Conservation (phyloP, 2,113 vertebrate species). For the Asarcornis scutulata region DNA sequence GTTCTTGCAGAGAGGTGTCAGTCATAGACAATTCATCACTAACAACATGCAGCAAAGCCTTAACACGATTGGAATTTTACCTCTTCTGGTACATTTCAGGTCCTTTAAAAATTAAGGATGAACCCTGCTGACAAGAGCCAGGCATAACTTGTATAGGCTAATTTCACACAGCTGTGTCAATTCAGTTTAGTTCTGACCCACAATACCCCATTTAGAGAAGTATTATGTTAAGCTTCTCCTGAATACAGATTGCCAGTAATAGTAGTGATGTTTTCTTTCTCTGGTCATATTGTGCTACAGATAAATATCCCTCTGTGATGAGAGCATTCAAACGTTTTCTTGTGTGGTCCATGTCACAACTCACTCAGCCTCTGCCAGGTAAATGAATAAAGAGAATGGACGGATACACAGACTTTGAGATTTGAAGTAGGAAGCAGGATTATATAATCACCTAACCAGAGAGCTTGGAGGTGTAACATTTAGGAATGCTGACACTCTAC, state of each 20-base stretch:
- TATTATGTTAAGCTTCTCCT: conserved; percentile 6
- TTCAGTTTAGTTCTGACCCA: neutral
- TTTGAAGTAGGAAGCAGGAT: neutral
- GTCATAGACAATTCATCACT: neutral
- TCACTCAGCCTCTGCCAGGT: neutral
- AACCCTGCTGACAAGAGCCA: neutral
- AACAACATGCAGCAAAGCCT: neutral
- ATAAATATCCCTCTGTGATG: neutral
- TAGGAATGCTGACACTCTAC: neutral
- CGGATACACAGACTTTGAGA: neutral
- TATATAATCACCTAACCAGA: neutral
- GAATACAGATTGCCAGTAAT: neutral
- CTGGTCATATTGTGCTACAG: neutral
- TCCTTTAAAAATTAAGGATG: neutral
- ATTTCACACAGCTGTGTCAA: neutral
- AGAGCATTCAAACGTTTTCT: neutral
- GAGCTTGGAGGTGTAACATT: neutral
- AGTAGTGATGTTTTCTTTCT: neutral
- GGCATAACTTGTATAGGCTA: neutral
- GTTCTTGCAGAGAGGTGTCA: neutral
- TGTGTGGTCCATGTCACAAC: neutral
- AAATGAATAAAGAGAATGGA: neutral
- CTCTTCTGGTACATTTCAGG: neutral
- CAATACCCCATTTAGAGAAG: neutral
- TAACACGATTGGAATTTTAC: neutral